phyloP scores from a whole-genome alignment of 2,113 vertebrate genomes.

The Nothoprocta pentlandii region DNA sequence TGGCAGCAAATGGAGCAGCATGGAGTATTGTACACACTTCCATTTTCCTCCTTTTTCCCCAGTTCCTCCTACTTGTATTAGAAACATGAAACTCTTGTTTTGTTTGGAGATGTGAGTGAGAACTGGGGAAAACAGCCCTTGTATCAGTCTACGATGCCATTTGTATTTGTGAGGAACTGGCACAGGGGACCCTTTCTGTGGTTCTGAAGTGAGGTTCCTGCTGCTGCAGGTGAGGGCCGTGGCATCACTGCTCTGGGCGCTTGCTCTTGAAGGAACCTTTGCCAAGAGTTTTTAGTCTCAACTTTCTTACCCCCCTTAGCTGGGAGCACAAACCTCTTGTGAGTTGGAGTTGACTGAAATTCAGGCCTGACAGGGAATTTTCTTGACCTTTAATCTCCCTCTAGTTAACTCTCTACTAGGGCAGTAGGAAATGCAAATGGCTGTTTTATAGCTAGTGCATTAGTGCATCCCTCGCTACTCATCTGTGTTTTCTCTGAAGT shows the following conservation, averaged over 20 bases:
- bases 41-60: not conserved
- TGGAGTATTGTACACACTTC: fast-evolving
- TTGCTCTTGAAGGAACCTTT: not conserved
- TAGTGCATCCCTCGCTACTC: not conserved
- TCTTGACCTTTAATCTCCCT: not conserved
- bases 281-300: not conserved
- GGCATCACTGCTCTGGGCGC: not conserved
- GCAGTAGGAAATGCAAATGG: fast-evolving
- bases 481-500: not conserved
- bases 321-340: not conserved
- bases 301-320: not conserved
- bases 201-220: fast-evolving
- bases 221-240: not conserved
- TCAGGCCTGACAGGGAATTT: not conserved
- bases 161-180: not conserved
- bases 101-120: not conserved
- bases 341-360: not conserved
- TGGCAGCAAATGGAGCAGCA: not conserved
- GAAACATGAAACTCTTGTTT: not conserved
- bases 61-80: not conserved
- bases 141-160: not conserved
- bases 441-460: not conserved
- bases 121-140: not conserved
- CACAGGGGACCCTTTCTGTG: not conserved
- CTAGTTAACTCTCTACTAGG: not conserved